phyloP scores from a whole-genome alignment of 2,113 vertebrate species.

The Sminthopsis crassicaudata region DNA sequence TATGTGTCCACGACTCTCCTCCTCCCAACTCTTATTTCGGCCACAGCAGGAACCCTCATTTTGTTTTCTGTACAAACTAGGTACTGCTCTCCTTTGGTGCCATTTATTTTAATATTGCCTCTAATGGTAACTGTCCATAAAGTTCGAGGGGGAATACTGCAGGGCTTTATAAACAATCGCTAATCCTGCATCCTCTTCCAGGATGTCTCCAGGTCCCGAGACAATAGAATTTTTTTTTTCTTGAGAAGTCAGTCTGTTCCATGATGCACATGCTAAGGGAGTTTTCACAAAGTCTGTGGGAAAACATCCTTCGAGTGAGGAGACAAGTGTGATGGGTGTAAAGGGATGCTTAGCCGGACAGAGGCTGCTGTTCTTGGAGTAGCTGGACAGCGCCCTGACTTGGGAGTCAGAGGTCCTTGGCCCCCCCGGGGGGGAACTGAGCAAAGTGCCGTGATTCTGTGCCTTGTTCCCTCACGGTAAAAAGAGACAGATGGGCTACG shows the following conservation, averaged over 20 bases:
- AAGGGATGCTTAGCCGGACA: background rate
- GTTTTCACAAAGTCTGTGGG: background rate
- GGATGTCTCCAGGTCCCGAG: background rate
- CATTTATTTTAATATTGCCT: background rate
- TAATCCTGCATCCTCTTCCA: background rate
- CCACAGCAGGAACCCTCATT: background rate
- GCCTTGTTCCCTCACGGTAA: background rate
- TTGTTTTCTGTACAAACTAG: fast-evolving
- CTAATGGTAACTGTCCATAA: background rate
- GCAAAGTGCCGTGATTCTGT: background rate
- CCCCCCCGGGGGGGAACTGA: background rate
- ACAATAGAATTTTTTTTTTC: background rate
- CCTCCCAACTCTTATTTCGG: fast-evolving
- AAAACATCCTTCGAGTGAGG: background rate
- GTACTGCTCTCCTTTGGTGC: background rate
- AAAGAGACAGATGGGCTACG: background rate
- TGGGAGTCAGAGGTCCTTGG: background rate
- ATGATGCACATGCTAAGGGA: background rate
- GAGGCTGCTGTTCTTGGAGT: background rate
- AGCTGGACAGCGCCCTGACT: background rate
- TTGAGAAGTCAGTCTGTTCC: background rate
- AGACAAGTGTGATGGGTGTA: background rate
- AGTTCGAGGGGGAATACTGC: background rate
- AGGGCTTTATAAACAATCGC: background rate
- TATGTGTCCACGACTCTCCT: background rate